These are phyloP conservation scores for Poecile atricapillus DNA, from an alignment of 2,113 vertebrate genomes.

Conservation along the genomic window DNA sequence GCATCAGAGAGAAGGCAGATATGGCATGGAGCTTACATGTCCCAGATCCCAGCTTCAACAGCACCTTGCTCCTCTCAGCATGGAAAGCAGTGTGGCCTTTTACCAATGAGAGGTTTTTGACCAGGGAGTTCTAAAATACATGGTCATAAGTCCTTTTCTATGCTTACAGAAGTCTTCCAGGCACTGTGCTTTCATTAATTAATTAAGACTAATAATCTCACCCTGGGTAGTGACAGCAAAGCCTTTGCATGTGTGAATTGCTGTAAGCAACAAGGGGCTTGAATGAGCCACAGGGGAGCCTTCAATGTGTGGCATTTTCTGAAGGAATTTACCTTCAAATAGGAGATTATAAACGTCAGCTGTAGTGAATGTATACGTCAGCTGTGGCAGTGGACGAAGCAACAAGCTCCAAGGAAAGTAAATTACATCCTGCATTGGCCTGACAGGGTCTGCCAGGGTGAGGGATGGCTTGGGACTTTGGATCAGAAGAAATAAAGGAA, in stretches of 20 bases:
- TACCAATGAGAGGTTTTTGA: neutral
- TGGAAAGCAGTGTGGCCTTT: neutral
- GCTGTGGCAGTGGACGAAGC: neutral
- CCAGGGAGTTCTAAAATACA: neutral
- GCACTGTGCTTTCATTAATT: neutral
- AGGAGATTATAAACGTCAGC: neutral
- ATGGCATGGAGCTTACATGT: neutral
- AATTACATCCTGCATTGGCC: slow-evolving; percentile 28
- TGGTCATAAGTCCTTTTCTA: neutral
- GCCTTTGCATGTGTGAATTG: neutral
- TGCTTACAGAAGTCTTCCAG: neutral
- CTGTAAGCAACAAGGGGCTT: neutral
- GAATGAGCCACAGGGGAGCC: neutral
- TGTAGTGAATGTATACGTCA: neutral
- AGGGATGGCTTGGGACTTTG: neutral
- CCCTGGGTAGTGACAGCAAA: neutral
- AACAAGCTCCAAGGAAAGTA: slow-evolving; percentile 25
- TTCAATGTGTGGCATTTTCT: neutral
- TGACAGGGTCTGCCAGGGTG: slow-evolving; percentile 19
- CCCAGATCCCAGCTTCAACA: neutral
- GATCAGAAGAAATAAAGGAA: slow-evolving; percentile 35
- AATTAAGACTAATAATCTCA: neutral
- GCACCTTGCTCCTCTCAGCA: neutral
- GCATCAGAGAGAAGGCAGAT: neutral
- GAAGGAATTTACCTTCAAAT: slow-evolving; percentile 1